Evolutionary conservation across 2,113 vertebrate genomes (phyloP), one percentile per base, ranked within the genome.

Genomic region (Gopherus flavomarginatus): DNA sequence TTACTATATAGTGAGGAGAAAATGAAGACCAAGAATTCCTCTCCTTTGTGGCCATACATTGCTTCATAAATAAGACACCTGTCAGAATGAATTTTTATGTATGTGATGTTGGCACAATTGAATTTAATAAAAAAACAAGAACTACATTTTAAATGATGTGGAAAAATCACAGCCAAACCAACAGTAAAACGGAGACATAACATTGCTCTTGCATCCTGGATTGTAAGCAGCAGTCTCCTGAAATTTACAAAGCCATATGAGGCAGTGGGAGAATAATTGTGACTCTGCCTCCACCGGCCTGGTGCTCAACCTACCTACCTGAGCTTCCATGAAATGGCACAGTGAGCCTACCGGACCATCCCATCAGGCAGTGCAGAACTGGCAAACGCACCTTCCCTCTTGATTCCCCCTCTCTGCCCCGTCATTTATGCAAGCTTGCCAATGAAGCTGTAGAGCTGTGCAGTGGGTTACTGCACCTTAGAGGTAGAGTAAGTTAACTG

Each of bases 211-310:
- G 65, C 86, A 16, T 80, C 81, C 53, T 44, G 47, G 8, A 42
- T 86, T 57, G 31, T 27, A 38, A 83, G 82, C 24, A 49, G 81
- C 47, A 5, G 9, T 0, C 3, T 11, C 11, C 2, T 44, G 54
- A 79, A 16, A 62, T 9, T 65, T 62, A 69, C 59, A 24, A 2
- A 22, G 3, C 31, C 62, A 35, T 11, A 35, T 21, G 84, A 3
- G 1, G 52, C 56, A 65, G 42, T 0, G 6, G 1, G n/a, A 65
- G 85, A 83, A 38, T 29, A 0, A 3, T 5, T 26, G 0, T 0
- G 65, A 13, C 0, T 89, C 53, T 81, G 75, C 75, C 2, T 65
- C n/a, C 35, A 72, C 69, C 19, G 3, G 17, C 19, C n/a, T 72
- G 35, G 69, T 72, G 9, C 69, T 38, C 69, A 72, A 21, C 26